Evolutionary conservation across 2,888 invertebrate species (phyloP).

Genomic region (Agrilus mali): DNA sequence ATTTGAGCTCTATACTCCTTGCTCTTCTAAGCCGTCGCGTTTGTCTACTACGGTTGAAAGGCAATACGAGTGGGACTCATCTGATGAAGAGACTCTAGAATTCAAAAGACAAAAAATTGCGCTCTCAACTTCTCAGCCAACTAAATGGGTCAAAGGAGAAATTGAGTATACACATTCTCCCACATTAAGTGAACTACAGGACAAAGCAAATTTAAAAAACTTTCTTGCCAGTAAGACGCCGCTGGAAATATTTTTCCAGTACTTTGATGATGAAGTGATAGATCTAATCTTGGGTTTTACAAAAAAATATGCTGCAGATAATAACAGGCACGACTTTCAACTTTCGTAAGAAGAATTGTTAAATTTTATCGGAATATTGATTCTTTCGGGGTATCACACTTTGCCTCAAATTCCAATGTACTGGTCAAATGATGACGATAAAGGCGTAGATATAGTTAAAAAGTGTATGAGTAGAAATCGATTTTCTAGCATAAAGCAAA

Average conservation of each 20-base stretch:
- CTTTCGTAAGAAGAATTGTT: not conserved
- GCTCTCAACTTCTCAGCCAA: no score
- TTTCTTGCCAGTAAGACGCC: not conserved
- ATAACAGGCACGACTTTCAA: not conserved
- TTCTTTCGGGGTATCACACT: conserved; percentile 4
- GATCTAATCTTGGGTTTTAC: not conserved
- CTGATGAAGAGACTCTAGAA: no score
- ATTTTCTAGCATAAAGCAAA: conserved; percentile 14
- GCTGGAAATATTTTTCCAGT: not conserved
- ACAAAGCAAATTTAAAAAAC: no score
- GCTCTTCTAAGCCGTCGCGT: no score
- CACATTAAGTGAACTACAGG: no score
- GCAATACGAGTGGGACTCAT: no score
- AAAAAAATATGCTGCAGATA: not conserved
- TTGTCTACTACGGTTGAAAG: no score
- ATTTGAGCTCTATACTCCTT: no score
- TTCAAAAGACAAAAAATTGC: no score
- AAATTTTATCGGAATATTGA: not conserved
- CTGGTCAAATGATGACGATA: conserved; percentile 10
- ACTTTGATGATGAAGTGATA: not conserved
- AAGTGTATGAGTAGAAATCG: conserved; percentile 11
- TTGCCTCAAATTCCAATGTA: conserved; percentile 1
- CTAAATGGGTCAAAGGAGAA: no score
- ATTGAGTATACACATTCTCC: no score
- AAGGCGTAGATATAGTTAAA: conserved; percentile 7